phyloP scores from a whole-genome alignment of 2,797 vertebrate genomes.

The Macropodus opercularis region DNA sequence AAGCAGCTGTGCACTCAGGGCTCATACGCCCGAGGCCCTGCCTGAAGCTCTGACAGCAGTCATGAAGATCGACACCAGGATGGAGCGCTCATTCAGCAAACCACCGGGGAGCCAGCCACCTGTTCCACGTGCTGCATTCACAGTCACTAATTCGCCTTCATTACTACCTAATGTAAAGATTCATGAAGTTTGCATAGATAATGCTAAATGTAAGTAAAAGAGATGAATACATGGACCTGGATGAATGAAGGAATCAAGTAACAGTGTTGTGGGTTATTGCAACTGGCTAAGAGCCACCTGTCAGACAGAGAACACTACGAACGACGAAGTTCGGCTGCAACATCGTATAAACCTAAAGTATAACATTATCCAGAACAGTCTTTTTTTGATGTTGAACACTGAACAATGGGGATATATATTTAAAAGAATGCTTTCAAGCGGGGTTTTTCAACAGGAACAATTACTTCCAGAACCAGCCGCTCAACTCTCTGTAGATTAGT shows the following conservation, averaged over 20 bases:
- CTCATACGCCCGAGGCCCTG: conserved; percentile 33
- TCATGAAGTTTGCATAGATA: neutral
- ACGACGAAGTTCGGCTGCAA: too few species aligned
- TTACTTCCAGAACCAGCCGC: conserved; percentile 11
- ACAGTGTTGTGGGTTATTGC: neutral
- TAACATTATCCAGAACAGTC: neutral
- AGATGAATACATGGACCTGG: neutral
- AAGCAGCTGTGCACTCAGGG: conserved; percentile 13
- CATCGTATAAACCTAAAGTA: neutral
- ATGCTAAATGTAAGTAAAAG: neutral
- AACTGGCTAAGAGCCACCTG: neutral
- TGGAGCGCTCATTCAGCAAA: conserved; percentile 16
- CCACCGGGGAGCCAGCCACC: conserved; percentile 40
- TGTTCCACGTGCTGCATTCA: conserved; percentile 21
- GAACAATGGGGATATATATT: neutral
- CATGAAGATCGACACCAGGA: conserved; percentile 34
- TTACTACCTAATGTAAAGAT: neutral
- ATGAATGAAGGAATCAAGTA: too few species aligned
- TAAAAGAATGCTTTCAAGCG: neutral
- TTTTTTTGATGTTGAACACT: neutral
- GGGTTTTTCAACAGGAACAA: conserved; percentile 5
- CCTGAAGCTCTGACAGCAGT: conserved; percentile 53
- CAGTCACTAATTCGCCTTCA: neutral
- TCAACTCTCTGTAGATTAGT: conserved; percentile 18
- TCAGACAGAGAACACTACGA: neutral